Evolutionary conservation across 2,797 vertebrate species (phyloP), one percentile per base, ranked within the genome.

Genomic region (Sardinella longiceps): DNA sequence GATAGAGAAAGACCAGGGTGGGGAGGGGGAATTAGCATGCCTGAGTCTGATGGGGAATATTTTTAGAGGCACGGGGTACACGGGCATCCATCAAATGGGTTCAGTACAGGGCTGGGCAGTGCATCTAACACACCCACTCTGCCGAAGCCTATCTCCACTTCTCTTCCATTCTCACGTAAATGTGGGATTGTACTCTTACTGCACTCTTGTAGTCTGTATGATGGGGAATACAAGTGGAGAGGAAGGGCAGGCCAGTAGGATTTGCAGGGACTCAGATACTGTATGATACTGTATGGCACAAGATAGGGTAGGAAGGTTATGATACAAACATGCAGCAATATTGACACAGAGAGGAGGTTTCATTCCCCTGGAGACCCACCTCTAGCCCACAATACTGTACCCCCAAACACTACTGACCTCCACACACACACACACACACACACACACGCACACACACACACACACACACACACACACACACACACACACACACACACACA

Each of bases 111-210:
- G 77, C 82, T 10, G 33, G 46, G 37, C 84, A 11, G 70, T 70
- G 77, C 50, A 74, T 85, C 83, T 91, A 89, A 85, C 89, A 88
- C 92, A 89, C 88, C 87, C 91, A 92, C 85, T 77, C 89, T 92
- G 91, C 93, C 83, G 94, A 94, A 94, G 93, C 89, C 87, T 93
- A 93, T 94, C 92, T 92, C 90, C 90, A 92, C 92, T 91, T 92
- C 90, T 90, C 90, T 90, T 92, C 85, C 87, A 86, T 89, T 92
- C 90, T 92, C 85, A 88, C 86, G 89, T 92, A 93, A 92, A 93
- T 94, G 93, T 92, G 56, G 74, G 81, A 85, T 88, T 90, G 90
- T 93, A 87, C 90, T 92, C 92, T 89, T 92, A 91, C 93, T 84
- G 91, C 91, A 70, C n/a, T n/a, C n/a, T n/a, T 2, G 30, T 30